These are phyloP conservation scores for Phrynocephalus versicolor DNA, from an alignment of 2,113 vertebrate species.

Conservation along the genomic window DNA sequence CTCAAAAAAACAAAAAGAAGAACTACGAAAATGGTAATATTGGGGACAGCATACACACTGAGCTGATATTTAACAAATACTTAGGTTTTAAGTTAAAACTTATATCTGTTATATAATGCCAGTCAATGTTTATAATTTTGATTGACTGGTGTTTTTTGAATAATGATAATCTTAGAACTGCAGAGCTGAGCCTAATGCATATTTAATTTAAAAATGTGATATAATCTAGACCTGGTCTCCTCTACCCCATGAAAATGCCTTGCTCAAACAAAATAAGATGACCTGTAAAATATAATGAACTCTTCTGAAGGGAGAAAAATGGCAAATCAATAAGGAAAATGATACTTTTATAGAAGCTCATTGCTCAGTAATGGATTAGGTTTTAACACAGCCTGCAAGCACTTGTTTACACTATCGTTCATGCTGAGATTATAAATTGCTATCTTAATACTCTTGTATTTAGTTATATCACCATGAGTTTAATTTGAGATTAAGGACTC, in stretches of 20 bases:
- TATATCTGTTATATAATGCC: no score
- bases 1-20: no score
- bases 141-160: no score
- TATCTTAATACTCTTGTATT: not conserved
- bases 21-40: no score
- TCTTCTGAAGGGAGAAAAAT: not conserved
- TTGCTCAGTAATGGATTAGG: slow-evolving; percentile 1
- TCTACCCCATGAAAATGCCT: not conserved
- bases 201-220: not conserved
- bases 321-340: not conserved
- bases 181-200: not conserved
- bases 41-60: no score
- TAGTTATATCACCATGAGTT: not conserved
- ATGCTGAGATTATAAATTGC: not conserved
- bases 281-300: not conserved
- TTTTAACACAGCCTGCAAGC: not conserved
- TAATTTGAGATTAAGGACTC: not conserved
- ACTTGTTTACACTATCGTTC: not conserved
- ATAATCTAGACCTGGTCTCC: not conserved
- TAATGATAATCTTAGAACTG: no score
- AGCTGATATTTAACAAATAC: no score
- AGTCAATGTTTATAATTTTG: no score
- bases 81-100: no score
- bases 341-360: not conserved
- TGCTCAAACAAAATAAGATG: not conserved